Evolutionary conservation across 2,113 vertebrate genomes (phyloP).

Genomic region (Glaucidium brasilianum): DNA sequence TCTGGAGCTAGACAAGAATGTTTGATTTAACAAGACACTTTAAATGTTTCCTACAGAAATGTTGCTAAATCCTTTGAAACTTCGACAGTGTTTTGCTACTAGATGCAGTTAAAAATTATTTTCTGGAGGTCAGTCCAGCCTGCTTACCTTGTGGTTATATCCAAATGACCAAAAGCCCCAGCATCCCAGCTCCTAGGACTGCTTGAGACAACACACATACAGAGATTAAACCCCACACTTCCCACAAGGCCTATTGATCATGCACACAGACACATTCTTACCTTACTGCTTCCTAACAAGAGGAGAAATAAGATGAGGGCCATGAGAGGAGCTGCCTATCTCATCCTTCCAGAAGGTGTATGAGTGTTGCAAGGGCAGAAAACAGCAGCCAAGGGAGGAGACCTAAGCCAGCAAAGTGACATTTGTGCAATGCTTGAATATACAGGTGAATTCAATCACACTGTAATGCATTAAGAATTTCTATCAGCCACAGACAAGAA

Average conservation of each 20-base stretch:
- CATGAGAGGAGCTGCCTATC: background rate
- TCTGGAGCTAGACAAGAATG: constrained; percentile 6
- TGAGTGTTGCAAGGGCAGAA: background rate
- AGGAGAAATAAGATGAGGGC: background rate
- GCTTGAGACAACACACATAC: background rate
- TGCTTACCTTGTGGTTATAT: constrained; percentile 9
- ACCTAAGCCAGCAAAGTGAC: background rate
- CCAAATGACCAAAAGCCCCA: background rate
- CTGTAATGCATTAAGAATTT: background rate
- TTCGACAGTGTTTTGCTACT: constrained; percentile 38
- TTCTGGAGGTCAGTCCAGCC: background rate
- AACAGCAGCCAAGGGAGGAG: background rate
- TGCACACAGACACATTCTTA: background rate
- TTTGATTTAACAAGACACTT: constrained; percentile 50
- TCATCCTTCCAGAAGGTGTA: background rate
- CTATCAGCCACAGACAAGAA: background rate
- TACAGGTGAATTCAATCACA: background rate
- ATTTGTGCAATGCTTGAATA: background rate
- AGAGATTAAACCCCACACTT: background rate
- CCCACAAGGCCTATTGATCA: background rate
- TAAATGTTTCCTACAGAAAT: constrained; percentile 56
- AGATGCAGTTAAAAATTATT: constrained; percentile 44
- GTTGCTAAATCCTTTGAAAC: constrained; percentile 30
- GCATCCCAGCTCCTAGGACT: background rate
- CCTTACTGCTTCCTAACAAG: background rate